Evolutionary conservation across 2,113 vertebrate species (phyloP), one percentile per base, ranked within the genome.

Genomic region (Phasianus colchicus): DNA sequence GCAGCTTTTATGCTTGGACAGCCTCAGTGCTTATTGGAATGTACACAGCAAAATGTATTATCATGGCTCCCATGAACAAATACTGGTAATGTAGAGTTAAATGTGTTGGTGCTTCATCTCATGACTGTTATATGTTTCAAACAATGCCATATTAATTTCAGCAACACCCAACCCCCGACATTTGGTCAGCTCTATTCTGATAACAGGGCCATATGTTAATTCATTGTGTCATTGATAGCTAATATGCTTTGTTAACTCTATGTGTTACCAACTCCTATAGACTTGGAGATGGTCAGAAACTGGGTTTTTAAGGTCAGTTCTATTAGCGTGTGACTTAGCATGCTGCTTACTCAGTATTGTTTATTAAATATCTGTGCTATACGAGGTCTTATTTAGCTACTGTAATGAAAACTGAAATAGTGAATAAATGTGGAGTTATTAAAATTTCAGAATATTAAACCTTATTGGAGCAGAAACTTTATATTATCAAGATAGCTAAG

Each of bases 11-110:
- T 97, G 98, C 72, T 98, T 99, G 75, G 98, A 99, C 71, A 98
- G 98, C 96, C 98, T 99, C 45, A 99, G 98, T 38, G 98, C 97
- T 55, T 99, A 99, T 61, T 99, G 99, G 99, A 99, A 99, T 14
- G 97, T 99, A 36, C 94, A 97, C 89, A 98, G 99, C 82, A 63
- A 93, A 11, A 96, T 99, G 79, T 99, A 98, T 92, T 99, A 99
- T 93, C 97, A 77, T 93, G 94, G 88, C 27, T 98, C 98, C 21
- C 96, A 97, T 92, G 98, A 98, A 50, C 93, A 98, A 55, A 99
- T 99, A 54, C 95, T 99, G 98, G 99, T 99, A 98, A 98, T 12
- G 88, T 74, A 55, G 4, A 47, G 92, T 30, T 75, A 32, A 42
- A 36, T 86, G 13, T 2, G 34, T 52, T 55, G 21, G 7, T 45